These are phyloP conservation scores for Puffinus mauretanicus DNA, from an alignment of 2,113 vertebrate species.

Conservation along the genomic window DNA sequence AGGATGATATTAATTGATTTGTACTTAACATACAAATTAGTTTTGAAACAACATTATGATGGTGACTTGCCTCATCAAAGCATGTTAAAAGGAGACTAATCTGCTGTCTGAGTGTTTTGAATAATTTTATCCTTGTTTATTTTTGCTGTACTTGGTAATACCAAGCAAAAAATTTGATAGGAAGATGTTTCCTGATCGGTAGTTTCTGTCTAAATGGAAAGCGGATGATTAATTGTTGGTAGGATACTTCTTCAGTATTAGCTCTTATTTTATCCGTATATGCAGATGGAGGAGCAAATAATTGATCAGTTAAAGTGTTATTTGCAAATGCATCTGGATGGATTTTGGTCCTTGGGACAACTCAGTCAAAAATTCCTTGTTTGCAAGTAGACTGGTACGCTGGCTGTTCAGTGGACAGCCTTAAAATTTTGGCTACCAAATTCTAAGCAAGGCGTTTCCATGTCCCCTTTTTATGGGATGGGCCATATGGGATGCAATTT, in stretches of 20 bases:
- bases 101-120: not conserved
- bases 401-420: not conserved
- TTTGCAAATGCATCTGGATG: conserved; percentile 20
- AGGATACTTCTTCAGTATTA: conserved; percentile 18
- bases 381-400: not conserved
- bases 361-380: not conserved
- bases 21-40: not conserved
- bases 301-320: conserved; percentile 33
- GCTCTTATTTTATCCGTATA: conserved; percentile 38
- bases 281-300: conserved; percentile 21
- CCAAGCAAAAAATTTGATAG: not conserved
- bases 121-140: conserved; percentile 44
- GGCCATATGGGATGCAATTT: not conserved
- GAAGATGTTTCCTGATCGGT: conserved; percentile 15
- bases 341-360: not conserved
- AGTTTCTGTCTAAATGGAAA: conserved; percentile 54
- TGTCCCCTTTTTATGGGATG: not conserved
- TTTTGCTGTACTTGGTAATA: conserved; percentile 44
- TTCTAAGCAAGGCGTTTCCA: not conserved
- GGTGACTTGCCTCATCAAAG: not conserved
- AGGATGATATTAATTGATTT: not conserved
- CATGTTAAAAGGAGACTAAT: not conserved
- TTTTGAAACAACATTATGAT: not conserved
- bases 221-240: conserved; percentile 40
- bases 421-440: not conserved